A percentile compares a stretch with the other conserved stretches of the same genome.
These are phyloP conservation scores for Myrmophylax atrothorax DNA, from an alignment of 2,113 vertebrate genomes.

Conservation along the genomic window DNA sequence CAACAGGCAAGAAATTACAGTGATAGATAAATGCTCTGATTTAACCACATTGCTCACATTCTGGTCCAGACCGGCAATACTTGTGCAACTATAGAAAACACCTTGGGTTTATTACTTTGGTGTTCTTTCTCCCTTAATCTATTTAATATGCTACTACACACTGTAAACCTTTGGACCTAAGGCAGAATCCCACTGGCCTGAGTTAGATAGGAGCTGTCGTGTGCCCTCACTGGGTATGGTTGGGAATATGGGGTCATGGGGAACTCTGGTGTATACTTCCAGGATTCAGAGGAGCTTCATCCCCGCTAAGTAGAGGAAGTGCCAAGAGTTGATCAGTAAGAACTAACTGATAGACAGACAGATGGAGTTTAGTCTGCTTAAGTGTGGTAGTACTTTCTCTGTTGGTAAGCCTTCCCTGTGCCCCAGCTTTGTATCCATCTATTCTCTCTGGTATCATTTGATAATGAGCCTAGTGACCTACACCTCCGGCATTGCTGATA, in stretches of 20 bases:
- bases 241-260: neutral
- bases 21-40: neutral
- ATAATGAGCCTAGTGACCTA: neutral
- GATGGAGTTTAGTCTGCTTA: neutral
- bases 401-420: neutral
- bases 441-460: neutral
- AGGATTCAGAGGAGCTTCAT: neutral
- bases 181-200: neutral
- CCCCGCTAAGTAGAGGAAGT: neutral
- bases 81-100: neutral
- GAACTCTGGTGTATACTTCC: neutral
- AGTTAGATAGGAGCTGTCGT: neutral
- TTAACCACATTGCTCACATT: neutral
- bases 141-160: neutral
- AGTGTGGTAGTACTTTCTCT: neutral
- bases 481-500: neutral
- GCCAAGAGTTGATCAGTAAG: neutral
- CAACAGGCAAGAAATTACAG: neutral
- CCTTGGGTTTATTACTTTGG: neutral
- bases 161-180: neutral
- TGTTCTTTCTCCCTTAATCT: neutral
- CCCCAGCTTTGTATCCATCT: neutral
- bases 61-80: neutral
- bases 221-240: accelerated
- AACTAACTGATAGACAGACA: neutral